Evolutionary conservation across 1,140 invertebrate species (phyloP).

Genomic region (Papilio dardanus): DNA sequence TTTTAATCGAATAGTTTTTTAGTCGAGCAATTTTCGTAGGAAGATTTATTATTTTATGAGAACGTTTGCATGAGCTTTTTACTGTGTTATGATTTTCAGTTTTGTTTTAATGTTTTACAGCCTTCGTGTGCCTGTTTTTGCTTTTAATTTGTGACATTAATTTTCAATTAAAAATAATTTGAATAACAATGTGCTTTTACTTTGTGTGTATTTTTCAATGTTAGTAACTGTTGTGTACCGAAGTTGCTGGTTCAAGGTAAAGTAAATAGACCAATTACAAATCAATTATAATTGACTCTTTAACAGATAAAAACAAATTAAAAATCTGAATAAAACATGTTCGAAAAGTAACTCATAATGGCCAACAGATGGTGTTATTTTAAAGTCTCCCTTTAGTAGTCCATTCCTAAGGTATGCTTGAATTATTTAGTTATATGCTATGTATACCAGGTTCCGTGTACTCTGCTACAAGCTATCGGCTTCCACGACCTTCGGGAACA

Average conservation of each 20-base stretch:
- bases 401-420: not conserved
- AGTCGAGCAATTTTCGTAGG: not conserved
- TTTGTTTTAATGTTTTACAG: not conserved
- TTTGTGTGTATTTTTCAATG: not conserved
- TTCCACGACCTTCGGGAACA: constrained; percentile 97
- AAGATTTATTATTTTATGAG: not conserved
- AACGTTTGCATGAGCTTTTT: not conserved
- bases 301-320: too few relatives aligned
- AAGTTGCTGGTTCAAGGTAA: not conserved
- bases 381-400: not conserved
- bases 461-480: constrained; percentile 98
- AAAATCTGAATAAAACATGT: not conserved
- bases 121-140: constrained; percentile 2
- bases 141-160: not conserved
- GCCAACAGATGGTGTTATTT: not conserved
- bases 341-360: not conserved
- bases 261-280: not conserved
- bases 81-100: not conserved
- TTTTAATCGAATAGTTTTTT: not conserved
- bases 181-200: not conserved
- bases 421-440: constrained; percentile 63
- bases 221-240: not conserved
- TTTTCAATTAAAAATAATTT: not conserved
- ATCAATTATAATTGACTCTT: not conserved
- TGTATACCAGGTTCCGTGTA: constrained; percentile 92